Percentiles rank a stretch among this genome's conserved stretches.
phyloP scores from a whole-genome alignment of 2,113 vertebrate genomes.

The Tupaia chinensis region DNA sequence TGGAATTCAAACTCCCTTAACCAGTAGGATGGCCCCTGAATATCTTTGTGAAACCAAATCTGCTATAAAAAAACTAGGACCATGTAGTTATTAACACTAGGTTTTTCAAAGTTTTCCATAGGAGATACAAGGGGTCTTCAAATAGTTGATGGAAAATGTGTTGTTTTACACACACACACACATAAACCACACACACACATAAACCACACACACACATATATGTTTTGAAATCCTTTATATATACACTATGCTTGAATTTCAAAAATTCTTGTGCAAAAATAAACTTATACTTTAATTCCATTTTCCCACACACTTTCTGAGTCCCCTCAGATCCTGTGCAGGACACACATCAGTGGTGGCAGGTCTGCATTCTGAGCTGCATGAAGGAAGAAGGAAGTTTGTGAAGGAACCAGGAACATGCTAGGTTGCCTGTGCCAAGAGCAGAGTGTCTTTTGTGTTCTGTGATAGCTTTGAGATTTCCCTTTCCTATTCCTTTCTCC shows the following conservation, averaged over 20 bases:
- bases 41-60: slow-evolving; percentile 11
- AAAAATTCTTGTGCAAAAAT: no score
- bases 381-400: neutral
- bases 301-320: no score
- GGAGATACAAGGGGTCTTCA: no score
- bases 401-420: slow-evolving; percentile 44
- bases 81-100: neutral
- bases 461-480: slow-evolving; percentile 70
- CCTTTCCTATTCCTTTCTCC: slow-evolving; percentile 66
- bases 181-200: no score
- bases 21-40: neutral
- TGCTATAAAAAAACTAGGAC: neutral
- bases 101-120: neutral
- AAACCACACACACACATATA: no score
- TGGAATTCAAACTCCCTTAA: no score
- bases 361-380: neutral
- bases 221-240: no score
- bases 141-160: no score
- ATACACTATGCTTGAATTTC: no score
- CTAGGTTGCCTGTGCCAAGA: slow-evolving; percentile 20
- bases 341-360: neutral
- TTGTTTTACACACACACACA: no score
- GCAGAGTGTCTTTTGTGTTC: slow-evolving; percentile 47
- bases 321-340: neutral
- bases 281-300: no score